These are phyloP conservation scores for Plebejus argus DNA, from an alignment of 2,888 invertebrate species.

Conservation along the genomic window DNA sequence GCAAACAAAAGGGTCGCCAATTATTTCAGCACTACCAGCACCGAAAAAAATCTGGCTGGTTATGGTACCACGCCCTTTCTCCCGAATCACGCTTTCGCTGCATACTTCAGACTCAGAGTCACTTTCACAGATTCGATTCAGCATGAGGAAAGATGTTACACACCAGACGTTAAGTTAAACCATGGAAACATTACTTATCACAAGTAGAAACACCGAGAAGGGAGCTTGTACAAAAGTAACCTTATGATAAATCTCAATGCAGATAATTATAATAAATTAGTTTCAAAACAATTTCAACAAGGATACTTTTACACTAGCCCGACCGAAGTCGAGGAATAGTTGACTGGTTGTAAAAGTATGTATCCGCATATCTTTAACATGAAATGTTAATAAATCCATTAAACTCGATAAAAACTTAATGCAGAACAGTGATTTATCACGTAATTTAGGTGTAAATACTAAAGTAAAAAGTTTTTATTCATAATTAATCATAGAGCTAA, in stretches of 20 bases:
- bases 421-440: background rate
- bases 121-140: background rate
- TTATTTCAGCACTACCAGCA: too few species aligned
- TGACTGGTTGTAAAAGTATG: background rate
- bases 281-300: background rate
- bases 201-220: background rate
- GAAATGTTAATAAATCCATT: background rate
- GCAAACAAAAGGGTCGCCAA: too few species aligned
- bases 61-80: background rate
- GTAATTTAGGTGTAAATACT: background rate
- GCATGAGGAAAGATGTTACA: constrained; percentile 1
- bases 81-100: background rate
- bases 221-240: background rate
- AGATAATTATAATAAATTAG: too few species aligned
- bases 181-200: background rate
- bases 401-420: background rate
- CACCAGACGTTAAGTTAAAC: background rate
- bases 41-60: too few species aligned
- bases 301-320: background rate
- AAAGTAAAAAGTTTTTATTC: too few species aligned
- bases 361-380: background rate
- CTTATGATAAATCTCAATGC: background rate
- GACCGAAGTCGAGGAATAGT: background rate
- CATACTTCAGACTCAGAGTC: background rate
- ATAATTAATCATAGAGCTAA: background rate